Conservation (phyloP, 1,140 invertebrate species). For the Aphis gossypii region DNA sequence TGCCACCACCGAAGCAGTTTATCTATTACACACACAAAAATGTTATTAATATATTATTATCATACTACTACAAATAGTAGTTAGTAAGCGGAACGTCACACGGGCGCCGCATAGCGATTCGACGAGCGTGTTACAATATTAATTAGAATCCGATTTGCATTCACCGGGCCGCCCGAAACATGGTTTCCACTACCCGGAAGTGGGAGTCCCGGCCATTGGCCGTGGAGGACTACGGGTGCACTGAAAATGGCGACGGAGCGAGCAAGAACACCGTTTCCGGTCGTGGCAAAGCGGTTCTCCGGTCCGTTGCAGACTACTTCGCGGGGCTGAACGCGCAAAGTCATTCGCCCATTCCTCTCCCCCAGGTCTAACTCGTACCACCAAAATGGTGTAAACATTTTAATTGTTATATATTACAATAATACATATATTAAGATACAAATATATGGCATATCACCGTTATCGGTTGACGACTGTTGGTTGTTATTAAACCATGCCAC, state of each 20-base stretch:
- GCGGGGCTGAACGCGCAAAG: background rate
- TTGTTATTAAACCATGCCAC: background rate
- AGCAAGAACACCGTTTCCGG: background rate
- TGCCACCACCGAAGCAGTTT: background rate
- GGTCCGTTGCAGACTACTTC: background rate
- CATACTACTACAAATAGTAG: background rate
- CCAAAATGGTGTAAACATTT: background rate
- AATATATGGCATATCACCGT: background rate
- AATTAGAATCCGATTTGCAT: slow-evolving; percentile 26
- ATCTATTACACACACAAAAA: background rate
- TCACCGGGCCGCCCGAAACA: background rate
- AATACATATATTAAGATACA: background rate
- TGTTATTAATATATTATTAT: background rate
- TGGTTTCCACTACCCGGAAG: slow-evolving; percentile 14
- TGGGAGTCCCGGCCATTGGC: background rate
- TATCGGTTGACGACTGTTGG: background rate
- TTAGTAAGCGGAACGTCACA: background rate
- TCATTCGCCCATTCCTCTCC: background rate
- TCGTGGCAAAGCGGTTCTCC: background rate
- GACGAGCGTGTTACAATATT: background rate
- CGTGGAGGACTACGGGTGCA: background rate
- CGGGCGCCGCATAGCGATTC: background rate
- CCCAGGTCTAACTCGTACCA: background rate
- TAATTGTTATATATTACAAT: background rate
- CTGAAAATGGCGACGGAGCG: background rate